Conservation (phyloP, 2,888 invertebrate species). For the Drosophila picticornis region DNA sequence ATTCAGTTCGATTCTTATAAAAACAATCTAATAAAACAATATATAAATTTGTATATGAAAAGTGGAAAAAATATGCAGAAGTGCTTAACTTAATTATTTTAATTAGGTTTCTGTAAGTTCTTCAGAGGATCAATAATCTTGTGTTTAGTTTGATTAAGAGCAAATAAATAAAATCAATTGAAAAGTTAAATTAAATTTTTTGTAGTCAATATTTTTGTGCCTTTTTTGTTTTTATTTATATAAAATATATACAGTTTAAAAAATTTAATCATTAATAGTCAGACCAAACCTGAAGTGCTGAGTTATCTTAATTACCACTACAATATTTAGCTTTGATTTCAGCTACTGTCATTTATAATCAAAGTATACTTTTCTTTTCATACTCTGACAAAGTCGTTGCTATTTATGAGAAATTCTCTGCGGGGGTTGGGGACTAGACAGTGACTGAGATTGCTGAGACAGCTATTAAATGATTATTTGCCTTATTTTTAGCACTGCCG, state of each 20-base stretch:
- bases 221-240: neutral
- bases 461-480: conserved; percentile 68
- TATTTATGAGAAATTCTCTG: conserved; percentile 59
- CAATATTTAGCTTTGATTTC: neutral
- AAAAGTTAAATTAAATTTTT: neutral
- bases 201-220: too few species aligned
- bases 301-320: neutral
- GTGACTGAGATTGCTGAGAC: conserved; percentile 8
- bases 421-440: conserved; percentile 7
- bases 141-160: neutral
- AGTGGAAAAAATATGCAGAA: neutral
- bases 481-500: conserved; percentile 28
- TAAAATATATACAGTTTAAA: neutral
- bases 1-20: neutral
- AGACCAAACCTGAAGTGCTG: neutral
- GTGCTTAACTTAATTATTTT: neutral
- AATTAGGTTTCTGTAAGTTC: accelerated
- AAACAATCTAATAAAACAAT: neutral
- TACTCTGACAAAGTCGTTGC: conserved; percentile 22
- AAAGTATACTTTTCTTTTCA: neutral
- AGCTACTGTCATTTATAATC: neutral
- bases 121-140: neutral
- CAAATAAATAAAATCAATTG: neutral
- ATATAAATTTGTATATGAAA: neutral
- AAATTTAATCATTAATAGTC: neutral